These are phyloP conservation scores for Lysandra coridon DNA, from an alignment of 2,888 invertebrate species.

Conservation along the genomic window DNA sequence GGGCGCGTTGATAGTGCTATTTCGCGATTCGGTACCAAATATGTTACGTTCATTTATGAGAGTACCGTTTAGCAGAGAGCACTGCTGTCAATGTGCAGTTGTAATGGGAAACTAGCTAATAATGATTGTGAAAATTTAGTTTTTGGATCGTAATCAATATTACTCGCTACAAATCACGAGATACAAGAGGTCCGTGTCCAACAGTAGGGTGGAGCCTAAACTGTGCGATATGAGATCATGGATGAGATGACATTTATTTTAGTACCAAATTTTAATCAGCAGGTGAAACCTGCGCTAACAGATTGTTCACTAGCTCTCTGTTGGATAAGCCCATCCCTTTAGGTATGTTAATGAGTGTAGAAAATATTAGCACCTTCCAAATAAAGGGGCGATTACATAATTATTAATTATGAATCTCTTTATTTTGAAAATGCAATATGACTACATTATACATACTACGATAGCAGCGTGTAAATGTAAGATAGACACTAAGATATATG, in stretches of 20 bases:
- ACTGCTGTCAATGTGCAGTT: not conserved
- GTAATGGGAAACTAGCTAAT: not conserved
- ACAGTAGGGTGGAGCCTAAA: not conserved
- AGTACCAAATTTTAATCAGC: not conserved
- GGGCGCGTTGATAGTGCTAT: conserved; percentile 25
- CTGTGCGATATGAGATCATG: not conserved
- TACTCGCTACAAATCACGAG: not conserved
- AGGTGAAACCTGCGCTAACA: conserved; percentile 33
- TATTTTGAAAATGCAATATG: not conserved
- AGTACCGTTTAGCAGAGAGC: not conserved
- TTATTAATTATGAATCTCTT: not conserved
- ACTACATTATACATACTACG: not conserved
- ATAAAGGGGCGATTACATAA: not conserved
- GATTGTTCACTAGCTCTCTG: conserved; percentile 37
- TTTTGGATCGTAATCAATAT: not conserved
- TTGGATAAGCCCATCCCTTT: conserved; percentile 18
- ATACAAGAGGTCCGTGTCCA: not conserved
- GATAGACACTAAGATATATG: conserved; percentile 57
- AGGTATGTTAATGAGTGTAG: not conserved
- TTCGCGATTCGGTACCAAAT: conserved; percentile 22
- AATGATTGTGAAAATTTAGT: not conserved
- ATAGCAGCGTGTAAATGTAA: not conserved
- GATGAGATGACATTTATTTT: conserved; percentile 30
- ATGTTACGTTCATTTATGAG: conserved; percentile 1
- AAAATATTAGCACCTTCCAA: conserved; percentile 2